Base-by-base conservation (phyloP, 53 echinoderm and acorn worm genomes). In the Holothuria leucospilota region DNA sequence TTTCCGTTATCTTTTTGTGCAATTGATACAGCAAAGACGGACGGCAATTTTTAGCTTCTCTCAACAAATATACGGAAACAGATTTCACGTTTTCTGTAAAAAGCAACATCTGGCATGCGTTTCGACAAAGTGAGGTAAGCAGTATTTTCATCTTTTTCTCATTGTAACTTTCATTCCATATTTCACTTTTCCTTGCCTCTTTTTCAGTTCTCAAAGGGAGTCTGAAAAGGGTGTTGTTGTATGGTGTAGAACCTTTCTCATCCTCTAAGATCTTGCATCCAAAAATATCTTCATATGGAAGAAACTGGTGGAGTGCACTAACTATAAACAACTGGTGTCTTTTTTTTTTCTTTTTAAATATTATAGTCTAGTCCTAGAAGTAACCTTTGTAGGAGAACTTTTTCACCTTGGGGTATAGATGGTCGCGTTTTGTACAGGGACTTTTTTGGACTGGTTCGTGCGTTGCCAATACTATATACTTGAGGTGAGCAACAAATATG, bases 241-340 rank as follows among this genome's bases (percentile, higher is more conserved):
- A 89, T 29, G 42, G 9, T 28, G 58, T 41, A 13, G 13, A 39
- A 12, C 9, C 49, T 18, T 23, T 20, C 14, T 28, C 58, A 42
- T 23, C 25, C 29, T 39, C 49, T 18, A 78, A 29, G 53, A 94
- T 65, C 59, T 95, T 51, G 20, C 92, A 95, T 5, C 89, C 93
- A 88, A 96, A 94, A 14, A 96, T 88, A 40, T 90, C 91, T 59
- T 89, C 82, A 66, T 91, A 96, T 14, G 94, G 91, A 13, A 78
- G 74, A 51, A 96, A 96, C 81, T 96, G 97, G 63, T 96, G n/a
- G n/a, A n/a, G n/a, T n/a, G n/a, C n/a, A n/a, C n/a, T n/a, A n/a
- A n/a, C n/a, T n/a, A n/a, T n/a, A n/a, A n/a, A n/a, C n/a, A n/a
- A n/a, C n/a, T n/a, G n/a, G n/a, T n/a, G n/a, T n/a, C n/a, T n/a